These are phyloP conservation scores for Lithosia quadra DNA, from an alignment of 2,888 invertebrate genomes.

Conservation along the genomic window DNA sequence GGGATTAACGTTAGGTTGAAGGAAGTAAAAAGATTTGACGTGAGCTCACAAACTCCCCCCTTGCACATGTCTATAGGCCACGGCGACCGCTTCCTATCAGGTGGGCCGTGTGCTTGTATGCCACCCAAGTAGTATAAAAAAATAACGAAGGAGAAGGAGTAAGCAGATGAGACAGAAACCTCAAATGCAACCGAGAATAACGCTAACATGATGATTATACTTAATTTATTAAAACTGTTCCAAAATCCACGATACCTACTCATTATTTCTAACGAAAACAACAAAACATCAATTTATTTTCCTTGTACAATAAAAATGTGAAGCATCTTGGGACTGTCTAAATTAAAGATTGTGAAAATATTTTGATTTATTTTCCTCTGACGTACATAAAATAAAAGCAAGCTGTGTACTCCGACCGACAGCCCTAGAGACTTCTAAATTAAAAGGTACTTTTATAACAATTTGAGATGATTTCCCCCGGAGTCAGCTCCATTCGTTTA, in stretches of 20 bases:
- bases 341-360: constrained; percentile 48
- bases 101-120: no score
- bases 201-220: not conserved
- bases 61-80: no score
- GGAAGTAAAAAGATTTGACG: no score
- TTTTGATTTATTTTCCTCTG: constrained; percentile 48
- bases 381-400: constrained; percentile 46
- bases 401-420: constrained; percentile 28
- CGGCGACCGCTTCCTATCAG: no score
- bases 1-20: no score
- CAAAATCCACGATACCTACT: not conserved
- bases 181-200: not conserved
- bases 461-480: constrained; percentile 51
- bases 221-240: not conserved
- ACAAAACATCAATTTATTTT: constrained; percentile 25
- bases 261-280: constrained; percentile 9
- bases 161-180: no score
- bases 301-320: constrained; percentile 21
- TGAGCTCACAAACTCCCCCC: no score
- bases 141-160: no score
- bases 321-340: constrained; percentile 31
- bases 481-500: constrained; percentile 44
- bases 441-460: constrained; percentile 51
- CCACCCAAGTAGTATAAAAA: no score
- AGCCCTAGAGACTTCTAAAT: constrained; percentile 46